Conservation (phyloP, 1,140 invertebrate species). For the Pissodes strobi region DNA sequence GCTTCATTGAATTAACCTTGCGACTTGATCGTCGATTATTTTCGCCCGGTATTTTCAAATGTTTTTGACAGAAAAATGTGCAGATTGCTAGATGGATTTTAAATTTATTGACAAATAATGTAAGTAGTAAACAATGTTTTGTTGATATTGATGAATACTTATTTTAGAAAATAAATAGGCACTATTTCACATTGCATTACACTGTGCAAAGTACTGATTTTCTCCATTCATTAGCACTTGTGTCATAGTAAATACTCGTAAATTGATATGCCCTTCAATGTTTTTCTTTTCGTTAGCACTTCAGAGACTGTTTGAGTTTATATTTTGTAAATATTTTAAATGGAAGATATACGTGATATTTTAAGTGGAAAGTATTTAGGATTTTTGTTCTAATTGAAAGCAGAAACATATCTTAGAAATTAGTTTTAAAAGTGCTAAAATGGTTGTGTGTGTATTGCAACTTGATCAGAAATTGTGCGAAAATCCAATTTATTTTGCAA, state of each 20-base stretch:
- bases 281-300: constrained; percentile 44
- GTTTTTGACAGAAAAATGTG: constrained; percentile 20
- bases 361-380: constrained; percentile 30
- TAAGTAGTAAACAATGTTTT: too few relatives aligned
- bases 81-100: constrained; percentile 27
- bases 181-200: not conserved
- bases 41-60: constrained; percentile 33
- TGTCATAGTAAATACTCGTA: constrained; percentile 40
- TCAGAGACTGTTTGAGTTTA: constrained; percentile 35
- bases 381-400: constrained; percentile 21
- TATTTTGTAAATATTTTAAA: constrained; percentile 36
- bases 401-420: constrained; percentile 4
- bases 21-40: constrained; percentile 18
- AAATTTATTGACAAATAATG: constrained; percentile 36
- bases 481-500: too few relatives aligned
- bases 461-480: too few relatives aligned
- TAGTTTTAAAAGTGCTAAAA: constrained; percentile 26
- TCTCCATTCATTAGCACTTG: constrained; percentile 33
- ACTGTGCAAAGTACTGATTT: not conserved
- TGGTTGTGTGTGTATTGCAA: too few relatives aligned
- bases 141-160: too few relatives aligned
- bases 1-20: constrained; percentile 45
- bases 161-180: not conserved
- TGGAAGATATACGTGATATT: constrained; percentile 15
- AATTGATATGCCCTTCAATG: constrained; percentile 49